Evolutionary conservation across 1,140 invertebrate species (phyloP).

Genomic region (Triops longicaudatus): DNA sequence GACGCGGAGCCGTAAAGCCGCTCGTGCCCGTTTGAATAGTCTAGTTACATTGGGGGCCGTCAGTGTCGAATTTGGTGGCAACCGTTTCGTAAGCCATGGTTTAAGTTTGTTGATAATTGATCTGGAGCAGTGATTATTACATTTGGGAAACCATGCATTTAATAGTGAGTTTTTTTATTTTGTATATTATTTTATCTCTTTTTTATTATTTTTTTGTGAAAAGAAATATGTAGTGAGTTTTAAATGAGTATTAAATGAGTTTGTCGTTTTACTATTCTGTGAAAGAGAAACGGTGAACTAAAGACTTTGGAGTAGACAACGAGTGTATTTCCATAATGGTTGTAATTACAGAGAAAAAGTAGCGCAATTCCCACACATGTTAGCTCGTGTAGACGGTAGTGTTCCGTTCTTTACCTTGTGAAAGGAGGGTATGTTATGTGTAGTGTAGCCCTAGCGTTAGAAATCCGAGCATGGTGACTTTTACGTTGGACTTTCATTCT

Average conservation of each 20-base stretch:
- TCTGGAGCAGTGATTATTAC: background rate
- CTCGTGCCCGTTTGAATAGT: slow-evolving; percentile 13
- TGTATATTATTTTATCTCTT: too few species aligned
- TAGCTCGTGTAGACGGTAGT: background rate
- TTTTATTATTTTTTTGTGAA: too few species aligned
- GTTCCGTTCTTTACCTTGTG: background rate
- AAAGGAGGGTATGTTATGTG: background rate
- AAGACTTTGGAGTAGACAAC: too few species aligned
- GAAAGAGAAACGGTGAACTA: too few species aligned
- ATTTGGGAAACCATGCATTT: background rate
- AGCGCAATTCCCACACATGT: background rate
- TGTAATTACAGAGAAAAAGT: background rate
- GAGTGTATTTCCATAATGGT: too few species aligned
- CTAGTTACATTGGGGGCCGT: background rate
- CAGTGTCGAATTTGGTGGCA: slow-evolving; percentile 1
- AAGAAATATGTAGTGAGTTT: too few species aligned
- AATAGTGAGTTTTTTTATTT: background rate
- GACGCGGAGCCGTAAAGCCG: background rate
- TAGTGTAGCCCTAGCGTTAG: background rate
- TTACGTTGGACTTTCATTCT: background rate
- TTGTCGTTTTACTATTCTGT: too few species aligned
- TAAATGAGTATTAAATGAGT: too few species aligned
- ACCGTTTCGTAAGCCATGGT: slow-evolving; percentile 10
- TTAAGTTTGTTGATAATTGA: background rate
- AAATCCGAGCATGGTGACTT: background rate